Base-by-base conservation (phyloP, 2,888 invertebrate genomes). In the Tachina lurida region DNA sequence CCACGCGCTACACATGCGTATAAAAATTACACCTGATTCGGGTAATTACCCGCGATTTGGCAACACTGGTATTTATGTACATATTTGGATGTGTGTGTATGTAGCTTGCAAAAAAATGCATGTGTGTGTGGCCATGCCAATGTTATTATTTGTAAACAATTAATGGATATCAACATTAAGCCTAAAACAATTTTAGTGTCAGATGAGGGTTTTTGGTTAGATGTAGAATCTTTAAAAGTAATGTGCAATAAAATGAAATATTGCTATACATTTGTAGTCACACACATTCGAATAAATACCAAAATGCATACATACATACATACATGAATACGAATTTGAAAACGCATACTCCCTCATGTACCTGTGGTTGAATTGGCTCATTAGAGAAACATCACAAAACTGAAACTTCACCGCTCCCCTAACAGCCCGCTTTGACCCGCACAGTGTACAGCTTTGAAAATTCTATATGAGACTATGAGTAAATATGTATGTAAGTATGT, bases 321-420 rank as follows among this genome's bases (percentile, higher is more conserved):
- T 19, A 54, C 17, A 31, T 17, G 52, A 22, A 39, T 15, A 39
- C 41, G 22, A 63, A 54, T 45, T 19, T 62, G 39, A 47, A 47
- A n/a, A 56, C 47, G 19, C 49, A 17, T 17, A 67, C 47, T 10
- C 10, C 19, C 10, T 60, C 22, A 41, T 43, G 47, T 70, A 71
- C 54, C 47, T 73, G 73, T n/a, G 70, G 70, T 70, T 73, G 56
- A 73, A 73, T 80, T 71, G 73, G 56, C 65, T 80, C 79, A 80
- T 80, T 80, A 80, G 79, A 73, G 79, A 39, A 73, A 56, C 65
- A 80, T 68, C 19, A 60, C 43, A 67, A 45, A 58, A 56, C 58
- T 63, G 31, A 63, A 75, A 75, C 52, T 65, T 52, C 19, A 22
- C 41, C 15, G 15, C 47, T 58, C 52, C 65, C 17, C 22, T 65